phyloP scores from a whole-genome alignment of 2,888 invertebrate genomes.

The Cosmopolites sordidus region DNA sequence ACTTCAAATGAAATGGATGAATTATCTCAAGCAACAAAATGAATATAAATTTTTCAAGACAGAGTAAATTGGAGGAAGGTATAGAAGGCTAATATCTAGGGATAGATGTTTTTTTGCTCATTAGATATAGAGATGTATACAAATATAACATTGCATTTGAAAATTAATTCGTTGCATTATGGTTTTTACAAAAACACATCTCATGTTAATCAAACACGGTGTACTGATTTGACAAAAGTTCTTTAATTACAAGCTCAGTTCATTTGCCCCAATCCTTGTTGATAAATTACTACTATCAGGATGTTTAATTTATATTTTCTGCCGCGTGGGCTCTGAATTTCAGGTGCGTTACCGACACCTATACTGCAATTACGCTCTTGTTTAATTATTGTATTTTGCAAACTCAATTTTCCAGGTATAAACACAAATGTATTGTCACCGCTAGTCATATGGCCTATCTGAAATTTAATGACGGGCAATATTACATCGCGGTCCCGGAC shows the following conservation, averaged over 20 bases:
- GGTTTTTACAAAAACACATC: too few relatives aligned
- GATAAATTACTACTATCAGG: constrained; percentile 7
- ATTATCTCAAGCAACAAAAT: too few relatives aligned
- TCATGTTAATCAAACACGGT: too few relatives aligned
- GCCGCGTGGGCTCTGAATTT: not conserved
- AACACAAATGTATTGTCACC: not conserved
- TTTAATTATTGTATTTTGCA: constrained; percentile 1
- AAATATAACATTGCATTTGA: too few relatives aligned
- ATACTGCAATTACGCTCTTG: constrained; percentile 1
- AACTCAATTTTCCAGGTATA: constrained; percentile 1
- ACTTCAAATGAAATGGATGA: too few relatives aligned
- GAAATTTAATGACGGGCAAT: not conserved
- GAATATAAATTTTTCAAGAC: too few relatives aligned
- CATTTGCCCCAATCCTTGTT: not conserved
- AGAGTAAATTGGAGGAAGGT: too few relatives aligned
- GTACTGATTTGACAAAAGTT: constrained; percentile 8
- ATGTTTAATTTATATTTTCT: constrained; percentile 12
- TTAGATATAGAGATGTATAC: too few relatives aligned
- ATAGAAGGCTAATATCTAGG: too few relatives aligned
- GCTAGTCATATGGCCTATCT: not conserved
- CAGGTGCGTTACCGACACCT: not conserved
- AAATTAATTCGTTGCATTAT: too few relatives aligned
- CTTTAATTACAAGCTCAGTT: constrained; percentile 6
- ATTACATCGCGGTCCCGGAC: not conserved
- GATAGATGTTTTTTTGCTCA: too few relatives aligned